phyloP scores from a whole-genome alignment of 2,797 vertebrate genomes.

The Pempheris klunzingeri region DNA sequence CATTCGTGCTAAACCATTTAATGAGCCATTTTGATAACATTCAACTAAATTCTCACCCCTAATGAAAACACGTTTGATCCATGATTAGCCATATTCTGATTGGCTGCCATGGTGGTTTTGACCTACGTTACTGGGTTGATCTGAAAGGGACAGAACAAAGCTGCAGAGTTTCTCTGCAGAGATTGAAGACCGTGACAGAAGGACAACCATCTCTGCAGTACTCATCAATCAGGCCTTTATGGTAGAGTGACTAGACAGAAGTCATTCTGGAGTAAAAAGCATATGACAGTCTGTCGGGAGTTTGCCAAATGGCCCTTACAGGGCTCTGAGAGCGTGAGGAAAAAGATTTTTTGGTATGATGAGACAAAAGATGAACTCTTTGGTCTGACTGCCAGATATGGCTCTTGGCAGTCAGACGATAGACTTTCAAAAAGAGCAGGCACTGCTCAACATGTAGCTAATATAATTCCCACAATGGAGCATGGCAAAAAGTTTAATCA shows the following conservation, averaged over 20 bases:
- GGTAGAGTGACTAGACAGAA: constrained; percentile 65
- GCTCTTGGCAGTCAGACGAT: constrained; percentile 47
- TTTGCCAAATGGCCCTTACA: constrained; percentile 69
- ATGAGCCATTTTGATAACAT: not conserved
- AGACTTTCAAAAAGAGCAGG: constrained; percentile 47
- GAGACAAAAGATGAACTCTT: constrained; percentile 56
- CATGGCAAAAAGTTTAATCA: constrained; percentile 34
- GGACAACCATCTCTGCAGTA: constrained; percentile 69
- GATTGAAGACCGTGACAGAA: constrained; percentile 59
- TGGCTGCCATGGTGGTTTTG: not conserved
- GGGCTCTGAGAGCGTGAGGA: constrained; percentile 42
- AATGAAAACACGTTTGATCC: constrained; percentile 17
- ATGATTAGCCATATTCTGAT: constrained; percentile 14
- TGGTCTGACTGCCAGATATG: constrained; percentile 41
- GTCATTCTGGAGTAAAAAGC: constrained; percentile 69
- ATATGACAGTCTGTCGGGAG: constrained; percentile 61
- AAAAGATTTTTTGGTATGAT: constrained; percentile 52
- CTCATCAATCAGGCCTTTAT: constrained; percentile 75
- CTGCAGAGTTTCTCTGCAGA: constrained; percentile 52
- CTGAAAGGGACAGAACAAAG: constrained; percentile 41
- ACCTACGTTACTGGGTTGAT: constrained; percentile 16
- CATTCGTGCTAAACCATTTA: not conserved
- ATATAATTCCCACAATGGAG: constrained; percentile 33
- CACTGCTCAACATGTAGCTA: constrained; percentile 34
- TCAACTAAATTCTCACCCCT: constrained; percentile 9